Conservation (phyloP, 2,888 invertebrate genomes). For the Eucriotettix oculatus region DNA sequence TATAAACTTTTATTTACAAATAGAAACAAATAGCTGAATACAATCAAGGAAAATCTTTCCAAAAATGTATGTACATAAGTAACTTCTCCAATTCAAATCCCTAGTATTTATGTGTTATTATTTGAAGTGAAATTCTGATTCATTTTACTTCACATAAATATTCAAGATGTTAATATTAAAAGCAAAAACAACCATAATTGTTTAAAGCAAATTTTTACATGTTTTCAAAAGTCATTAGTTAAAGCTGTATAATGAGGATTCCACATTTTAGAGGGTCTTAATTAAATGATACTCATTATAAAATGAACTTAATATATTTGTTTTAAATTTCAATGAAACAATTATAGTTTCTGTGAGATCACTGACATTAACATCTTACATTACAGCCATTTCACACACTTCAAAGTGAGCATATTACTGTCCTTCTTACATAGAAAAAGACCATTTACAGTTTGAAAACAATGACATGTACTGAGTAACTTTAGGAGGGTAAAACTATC, state of each 20-base stretch:
- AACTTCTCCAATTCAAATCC: no score
- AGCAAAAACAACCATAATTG: no score
- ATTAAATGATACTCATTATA: no score
- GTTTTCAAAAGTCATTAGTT: no score
- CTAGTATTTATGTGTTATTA: no score
- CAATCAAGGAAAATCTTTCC: background rate
- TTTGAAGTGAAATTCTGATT: no score
- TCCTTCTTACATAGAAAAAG: background rate
- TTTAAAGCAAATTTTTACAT: no score
- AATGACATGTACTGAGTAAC: background rate
- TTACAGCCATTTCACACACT: background rate
- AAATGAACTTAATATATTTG: background rate
- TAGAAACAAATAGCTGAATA: constrained; percentile 1
- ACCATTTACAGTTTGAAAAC: background rate
- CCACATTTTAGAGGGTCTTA: no score
- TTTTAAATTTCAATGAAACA: background rate
- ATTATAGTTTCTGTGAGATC: background rate
- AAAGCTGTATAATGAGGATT: no score
- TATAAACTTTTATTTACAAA: background rate
- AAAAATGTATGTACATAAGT: background rate
- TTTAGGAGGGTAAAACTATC: background rate
- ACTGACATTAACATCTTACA: background rate
- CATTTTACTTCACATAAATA: no score
- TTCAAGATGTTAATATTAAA: no score
- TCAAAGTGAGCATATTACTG: background rate